These are phyloP conservation scores for Rhodinocichla rosea DNA, from an alignment of 2,113 vertebrate species.

Conservation along the genomic window DNA sequence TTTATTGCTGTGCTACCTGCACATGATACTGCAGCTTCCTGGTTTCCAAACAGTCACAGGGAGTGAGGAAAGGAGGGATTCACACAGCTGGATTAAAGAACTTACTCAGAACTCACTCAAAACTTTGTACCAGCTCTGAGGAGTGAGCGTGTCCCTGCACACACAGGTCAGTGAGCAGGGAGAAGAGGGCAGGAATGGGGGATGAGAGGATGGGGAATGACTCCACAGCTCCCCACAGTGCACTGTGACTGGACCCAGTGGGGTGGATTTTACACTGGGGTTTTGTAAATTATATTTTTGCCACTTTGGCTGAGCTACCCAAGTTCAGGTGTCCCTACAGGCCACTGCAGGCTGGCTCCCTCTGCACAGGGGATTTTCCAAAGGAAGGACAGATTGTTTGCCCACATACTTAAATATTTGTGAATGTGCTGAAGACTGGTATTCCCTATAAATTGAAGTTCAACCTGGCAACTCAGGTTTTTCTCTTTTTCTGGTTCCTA, in stretches of 20 bases:
- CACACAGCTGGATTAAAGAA: not conserved
- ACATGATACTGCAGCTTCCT: not conserved
- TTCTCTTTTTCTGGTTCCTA: not conserved
- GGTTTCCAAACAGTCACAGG: not conserved
- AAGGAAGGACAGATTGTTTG: not conserved
- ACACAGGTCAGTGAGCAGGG: not conserved
- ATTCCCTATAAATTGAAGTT: not conserved
- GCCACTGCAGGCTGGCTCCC: not conserved
- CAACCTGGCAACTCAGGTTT: not conserved
- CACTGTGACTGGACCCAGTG: not conserved
- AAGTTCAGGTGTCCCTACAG: not conserved
- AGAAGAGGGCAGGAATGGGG: not conserved
- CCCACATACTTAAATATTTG: not conserved
- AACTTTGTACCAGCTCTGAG: not conserved
- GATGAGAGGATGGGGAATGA: not conserved
- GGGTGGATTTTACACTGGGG: not conserved
- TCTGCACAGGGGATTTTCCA: not conserved
- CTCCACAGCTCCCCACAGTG: not conserved
- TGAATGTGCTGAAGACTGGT: not conserved
- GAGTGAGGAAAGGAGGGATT: not conserved
- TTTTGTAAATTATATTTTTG: not conserved
- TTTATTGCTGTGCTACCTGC: constrained; percentile 17
- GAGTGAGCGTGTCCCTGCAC: accelerated
- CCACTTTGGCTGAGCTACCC: not conserved
- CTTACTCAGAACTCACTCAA: not conserved